Conservation (phyloP, 2,113 vertebrate genomes). For the Microtus richardsoni region DNA sequence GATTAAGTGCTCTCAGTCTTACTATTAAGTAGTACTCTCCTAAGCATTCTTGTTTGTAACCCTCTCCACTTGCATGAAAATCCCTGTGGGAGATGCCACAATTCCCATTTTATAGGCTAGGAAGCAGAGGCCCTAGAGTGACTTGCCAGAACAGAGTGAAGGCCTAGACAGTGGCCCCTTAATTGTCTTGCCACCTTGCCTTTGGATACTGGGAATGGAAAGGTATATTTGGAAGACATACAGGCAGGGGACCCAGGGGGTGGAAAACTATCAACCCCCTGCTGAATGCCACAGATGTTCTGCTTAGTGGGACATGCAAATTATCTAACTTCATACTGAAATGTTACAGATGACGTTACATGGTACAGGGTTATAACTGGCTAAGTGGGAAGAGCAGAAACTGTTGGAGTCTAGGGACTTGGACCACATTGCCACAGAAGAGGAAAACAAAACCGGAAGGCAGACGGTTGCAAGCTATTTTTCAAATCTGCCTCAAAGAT, state of each 20-base stretch:
- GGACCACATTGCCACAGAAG: background rate
- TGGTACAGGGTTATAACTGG: background rate
- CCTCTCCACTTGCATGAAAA: background rate
- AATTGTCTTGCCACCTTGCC: background rate
- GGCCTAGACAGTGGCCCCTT: background rate
- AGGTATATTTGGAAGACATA: background rate
- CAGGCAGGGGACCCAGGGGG: background rate
- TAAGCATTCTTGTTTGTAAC: background rate
- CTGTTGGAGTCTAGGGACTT: background rate
- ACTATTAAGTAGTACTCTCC: background rate
- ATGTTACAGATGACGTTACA: background rate
- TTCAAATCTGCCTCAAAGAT: background rate
- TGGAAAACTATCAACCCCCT: background rate
- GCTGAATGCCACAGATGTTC: background rate
- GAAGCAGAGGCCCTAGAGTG: background rate
- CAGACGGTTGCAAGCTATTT: background rate
- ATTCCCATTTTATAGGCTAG: background rate
- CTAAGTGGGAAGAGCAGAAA: background rate
- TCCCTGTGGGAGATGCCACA: background rate
- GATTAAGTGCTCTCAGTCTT: background rate
- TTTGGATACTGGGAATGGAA: background rate
- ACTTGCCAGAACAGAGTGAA: background rate
- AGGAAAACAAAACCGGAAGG: background rate
- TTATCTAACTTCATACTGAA: background rate
- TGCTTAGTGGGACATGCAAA: accelerated